Conservation (phyloP, 1,140 invertebrate genomes). For the Drosophila suzukii region DNA sequence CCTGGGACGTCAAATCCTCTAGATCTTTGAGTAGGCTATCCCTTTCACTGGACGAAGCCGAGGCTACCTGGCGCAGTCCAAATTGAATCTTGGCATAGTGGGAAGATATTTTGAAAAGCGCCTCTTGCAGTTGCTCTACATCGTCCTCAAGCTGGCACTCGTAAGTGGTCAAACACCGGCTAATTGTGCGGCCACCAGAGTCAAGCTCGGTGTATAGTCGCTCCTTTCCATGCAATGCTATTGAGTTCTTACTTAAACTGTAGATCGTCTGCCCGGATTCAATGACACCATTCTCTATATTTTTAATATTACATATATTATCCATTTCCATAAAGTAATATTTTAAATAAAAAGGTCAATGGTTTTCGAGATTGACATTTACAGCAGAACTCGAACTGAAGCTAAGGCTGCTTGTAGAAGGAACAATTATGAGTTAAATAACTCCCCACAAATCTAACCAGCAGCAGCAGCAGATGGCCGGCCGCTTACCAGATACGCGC, state of each 20-base stretch:
- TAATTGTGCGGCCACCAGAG: slow-evolving; percentile 19
- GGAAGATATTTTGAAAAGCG: slow-evolving; percentile 58
- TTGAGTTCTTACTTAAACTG: neutral
- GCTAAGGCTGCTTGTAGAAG: too few species aligned
- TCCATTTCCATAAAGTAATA: too few species aligned
- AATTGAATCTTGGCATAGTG: slow-evolving; percentile 71
- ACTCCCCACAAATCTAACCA: too few species aligned
- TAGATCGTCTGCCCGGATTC: neutral
- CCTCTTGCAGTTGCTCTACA: slow-evolving; percentile 61
- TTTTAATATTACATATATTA: neutral
- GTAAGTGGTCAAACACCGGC: slow-evolving; percentile 31
- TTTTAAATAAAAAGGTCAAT: too few species aligned
- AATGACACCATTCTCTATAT: neutral
- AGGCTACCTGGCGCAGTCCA: slow-evolving; percentile 60
- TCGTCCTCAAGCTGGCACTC: slow-evolving; percentile 50
- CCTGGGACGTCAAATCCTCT: slow-evolving; percentile 26
- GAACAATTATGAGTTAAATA: too few species aligned
- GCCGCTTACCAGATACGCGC: too few species aligned
- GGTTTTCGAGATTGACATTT: too few species aligned
- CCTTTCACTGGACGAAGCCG: slow-evolving; percentile 32
- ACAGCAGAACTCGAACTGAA: too few species aligned
- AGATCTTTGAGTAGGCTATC: slow-evolving; percentile 48
- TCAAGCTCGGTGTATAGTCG: slow-evolving; percentile 14
- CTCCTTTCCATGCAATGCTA: neutral
- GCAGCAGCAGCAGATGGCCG: too few species aligned